Base-by-base conservation (phyloP, 2,888 invertebrate species). In the Parochlus steinenii region DNA sequence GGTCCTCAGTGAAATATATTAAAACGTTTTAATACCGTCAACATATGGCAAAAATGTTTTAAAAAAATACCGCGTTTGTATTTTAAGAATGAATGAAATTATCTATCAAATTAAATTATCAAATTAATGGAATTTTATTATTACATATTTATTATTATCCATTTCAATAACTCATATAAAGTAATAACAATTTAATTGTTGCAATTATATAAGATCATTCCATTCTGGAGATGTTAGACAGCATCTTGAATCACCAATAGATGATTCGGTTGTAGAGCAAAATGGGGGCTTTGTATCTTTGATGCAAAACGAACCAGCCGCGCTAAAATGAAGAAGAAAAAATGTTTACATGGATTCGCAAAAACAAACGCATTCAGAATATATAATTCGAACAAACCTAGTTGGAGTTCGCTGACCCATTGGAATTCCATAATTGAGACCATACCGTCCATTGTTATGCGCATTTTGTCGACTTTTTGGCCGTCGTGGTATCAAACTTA, bases 321-420 rank as follows among this genome's bases (percentile, higher is more conserved):
- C 71, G 3, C 74, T 74, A 48, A 33, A 51, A 53, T 34, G 11
- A 39, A 17, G 19, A 31, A 38, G 16, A 29, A 38, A 23, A 12
- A 19, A 29, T 35, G 26, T 25, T 14, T 14, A 31, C 14, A 23
- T n/a, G n/a, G 23, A 20, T 15, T 36, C 7, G 10, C 14, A 24
- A 6, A 3, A 10, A 27, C 18, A 20, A 30, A 27, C 12, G 12
- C 16, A 17, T 19, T 41, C 36, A 12, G 12, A 25, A 19, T 24
- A 25, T 29, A 15, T 16, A 23, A 31, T 12, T 37, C 25, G 16
- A 20, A 47, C 55, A 55, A 46, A 76, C 75, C 67, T 67, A 57
- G 69, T 62, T 7, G 80, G 79, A 8, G 80, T 78, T 31, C 68
- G 66, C 46, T 80, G 78, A 1, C 81, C 81, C 53, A 81, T 65